These are phyloP conservation scores for Petromus typicus DNA, from an alignment of 2,113 vertebrate species.

Conservation along the genomic window DNA sequence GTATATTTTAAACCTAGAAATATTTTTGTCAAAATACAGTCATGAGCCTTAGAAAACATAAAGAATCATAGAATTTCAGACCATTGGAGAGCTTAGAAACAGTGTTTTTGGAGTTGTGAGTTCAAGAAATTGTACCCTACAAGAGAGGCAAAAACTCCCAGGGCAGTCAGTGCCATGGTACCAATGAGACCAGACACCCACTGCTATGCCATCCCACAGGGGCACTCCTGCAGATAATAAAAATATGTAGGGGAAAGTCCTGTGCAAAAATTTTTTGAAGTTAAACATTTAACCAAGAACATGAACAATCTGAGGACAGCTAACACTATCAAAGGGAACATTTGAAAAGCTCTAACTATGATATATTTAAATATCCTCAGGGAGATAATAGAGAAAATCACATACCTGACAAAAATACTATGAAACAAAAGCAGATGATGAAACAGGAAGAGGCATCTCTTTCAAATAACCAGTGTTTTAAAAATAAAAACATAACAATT, in stretches of 20 bases:
- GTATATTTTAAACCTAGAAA: not conserved
- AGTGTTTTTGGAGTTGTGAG: not conserved
- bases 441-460: slow-evolving; percentile 56
- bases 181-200: not conserved
- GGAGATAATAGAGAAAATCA: not conserved
- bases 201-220: not conserved
- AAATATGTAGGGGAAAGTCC: not conserved
- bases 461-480: slow-evolving; percentile 10
- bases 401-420: not conserved
- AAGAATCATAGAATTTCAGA: slow-evolving; percentile 41
- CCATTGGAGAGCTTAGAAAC: not conserved
- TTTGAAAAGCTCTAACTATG: slow-evolving; percentile 20
- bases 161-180: not conserved
- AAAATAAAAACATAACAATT: not conserved
- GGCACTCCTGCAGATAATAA: not conserved
- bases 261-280: not conserved
- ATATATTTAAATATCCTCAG: slow-evolving; percentile 45
- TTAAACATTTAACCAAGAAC: slow-evolving; percentile 26
- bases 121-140: not conserved
- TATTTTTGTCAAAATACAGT: not conserved
- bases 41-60: not conserved
- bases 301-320: not conserved
- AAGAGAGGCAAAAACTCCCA: not conserved
- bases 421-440: slow-evolving; percentile 44
- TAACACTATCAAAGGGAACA: slow-evolving; percentile 10